Base-by-base conservation (phyloP, 2,797 vertebrate genomes). In the Pogonophryne albipinna region DNA sequence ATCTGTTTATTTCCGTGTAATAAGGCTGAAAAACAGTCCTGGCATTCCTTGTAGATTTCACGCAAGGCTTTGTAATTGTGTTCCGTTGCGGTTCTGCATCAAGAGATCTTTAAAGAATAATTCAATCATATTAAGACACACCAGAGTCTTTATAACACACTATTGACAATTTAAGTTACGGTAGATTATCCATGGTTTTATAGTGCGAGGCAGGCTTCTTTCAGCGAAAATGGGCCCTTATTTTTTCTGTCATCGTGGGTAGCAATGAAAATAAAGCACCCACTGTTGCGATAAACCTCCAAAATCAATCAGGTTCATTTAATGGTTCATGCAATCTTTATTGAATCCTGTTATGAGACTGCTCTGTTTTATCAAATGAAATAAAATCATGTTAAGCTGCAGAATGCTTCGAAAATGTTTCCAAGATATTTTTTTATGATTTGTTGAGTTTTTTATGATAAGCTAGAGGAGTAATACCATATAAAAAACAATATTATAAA, bases 51-150 rank as follows among this genome's bases (percentile, higher is more conserved):
- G 42, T 44, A 67, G 47, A 74, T 77, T 66, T 51, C 56, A 66
- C 8, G 7, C 41, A 71, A 63, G 56, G 12, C 10, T 19, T 58
- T 72, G 59, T 66, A 60, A 79, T 76, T 57, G 19, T 19, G 63
- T 81, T 81, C 46, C 51, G 70, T 57, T 67, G 45, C 0, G 3
- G 14, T 60, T 61, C 41, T 53, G 49, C 61, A 68, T 73, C 20
- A 55, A 51, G 41, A 53, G 8, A 60, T 76, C 57, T 74, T 71
- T 60, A 17, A 76, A 63, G 47, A 78, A 82, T 76, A 69, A 84
- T 73, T 66, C 17, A 67, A 59, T 84, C 63, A 61, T 51, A 78
- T 70, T 31, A 69, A 58, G 71, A 72, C 64, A 69, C 19, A 52
- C 11, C 16, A 71, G 38, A 66, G 46, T 65, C 53, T 68, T 63